Base-by-base conservation (phyloP, 2,888 invertebrate species). In the Parnassius glacialis region DNA sequence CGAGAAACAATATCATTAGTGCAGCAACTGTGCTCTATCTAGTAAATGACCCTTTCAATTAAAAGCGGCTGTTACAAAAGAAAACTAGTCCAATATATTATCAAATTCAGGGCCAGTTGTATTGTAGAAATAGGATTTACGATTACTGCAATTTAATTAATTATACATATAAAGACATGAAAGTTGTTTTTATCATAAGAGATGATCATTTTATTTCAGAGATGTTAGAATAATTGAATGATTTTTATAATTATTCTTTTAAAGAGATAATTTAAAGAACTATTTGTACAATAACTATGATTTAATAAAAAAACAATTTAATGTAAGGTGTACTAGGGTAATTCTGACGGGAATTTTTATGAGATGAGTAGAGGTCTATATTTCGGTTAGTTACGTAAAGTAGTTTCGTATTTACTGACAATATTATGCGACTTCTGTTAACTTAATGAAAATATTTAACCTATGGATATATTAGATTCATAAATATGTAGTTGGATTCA, bases 11-110 rank as follows among this genome's bases (percentile, higher is more conserved):
- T 43, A n/a, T n/a, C 7, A 66, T 67, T 11, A 64, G 10, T 16
- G 13, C 50, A n/a, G 45, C n/a, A 9, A 61, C 65, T 13, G 64
- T 66, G 2, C 67, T 68, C 34, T 69, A 67, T 54, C 20, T 65
- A 12, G 5, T 25, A 25, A 25, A 25, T 25, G 45, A 50, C 41
- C n/a, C 55, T 1, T 10, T 20, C 10, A 58, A 64, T 52, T 53
- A 52, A 2, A n/a, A 2, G 9, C 11, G 59, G n/a, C 10, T 20
- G 9, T 52, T 62, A 2, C n/a, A n/a, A n/a, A 60, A 62, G 54
- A 56, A 10, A 20, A 62, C 13, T n/a, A 20, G 51, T 12, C 52
- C 59, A 10, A 45, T 25, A 3, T 5, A 45, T 45, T 45, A 12
- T 53, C 52, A 59, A 11, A 51, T 58, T 9, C 58, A 58, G 43